Base-by-base conservation (phyloP, 2,113 vertebrate genomes). In the Phaetusa simplex region DNA sequence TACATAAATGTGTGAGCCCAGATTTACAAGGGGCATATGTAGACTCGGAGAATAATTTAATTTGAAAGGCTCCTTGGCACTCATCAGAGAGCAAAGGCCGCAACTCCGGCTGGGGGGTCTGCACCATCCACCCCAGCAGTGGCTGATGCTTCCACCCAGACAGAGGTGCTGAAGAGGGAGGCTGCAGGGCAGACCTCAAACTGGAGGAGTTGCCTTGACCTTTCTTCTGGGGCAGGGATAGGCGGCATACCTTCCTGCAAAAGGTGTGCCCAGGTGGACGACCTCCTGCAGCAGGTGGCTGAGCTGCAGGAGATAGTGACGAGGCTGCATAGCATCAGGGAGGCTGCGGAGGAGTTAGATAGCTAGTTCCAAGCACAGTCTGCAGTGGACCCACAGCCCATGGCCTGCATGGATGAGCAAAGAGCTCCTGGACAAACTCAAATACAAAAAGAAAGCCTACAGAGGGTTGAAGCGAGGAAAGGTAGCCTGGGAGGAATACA, bases 11-110 rank as follows among this genome's bases (percentile, higher is more conserved):
- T 70, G 45, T 19, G 66, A 82, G 69, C 70, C 45, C 78, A 84
- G 73, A 87, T 93, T 93, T 92, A 74, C 82, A 84, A 87, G 70
- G 72, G 85, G 45, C 50, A 40, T 92, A 40, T 87, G 78, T 70
- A 66, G 7, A 74, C 47, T 61, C 61, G 20, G 61, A 64, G 83
- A 62, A 49, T 86, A 59, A 82, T 90, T 90, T 95, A 61, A 84
- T 84, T 87, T 85, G 78, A 73, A 93, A 87, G 49, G 40, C 69
- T 93, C 5, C 52, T 85, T 56, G 50, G 53, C 52, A 29, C 52
- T 52, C 14, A 52, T 52, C 24, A 16, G 52, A 34, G 56, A 58
- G 58, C 58, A 59, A 36, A 59, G 34, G 34, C 58, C 15, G 13
- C 34, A 23, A 21, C 21, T 59, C 34, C 3, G 4, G 34, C 21